phyloP scores from a whole-genome alignment of 1,140 invertebrate genomes.

The Neodiprion pinetum region DNA sequence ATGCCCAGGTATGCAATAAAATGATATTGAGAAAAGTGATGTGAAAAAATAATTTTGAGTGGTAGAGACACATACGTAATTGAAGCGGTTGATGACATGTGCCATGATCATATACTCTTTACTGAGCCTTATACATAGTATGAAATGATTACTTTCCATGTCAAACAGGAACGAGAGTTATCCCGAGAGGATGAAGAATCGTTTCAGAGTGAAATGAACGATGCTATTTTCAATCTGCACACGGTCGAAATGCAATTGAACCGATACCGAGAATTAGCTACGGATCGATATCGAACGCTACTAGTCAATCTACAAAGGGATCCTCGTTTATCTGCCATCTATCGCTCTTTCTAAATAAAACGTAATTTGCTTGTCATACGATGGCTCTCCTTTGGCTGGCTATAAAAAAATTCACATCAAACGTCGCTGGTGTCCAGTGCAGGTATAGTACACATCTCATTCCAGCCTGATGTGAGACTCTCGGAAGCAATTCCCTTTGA shows the following conservation, averaged over 20 bases:
- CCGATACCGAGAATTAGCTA: conserved; percentile 51
- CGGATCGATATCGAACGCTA: conserved; percentile 44
- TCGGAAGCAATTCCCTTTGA: too few relatives aligned
- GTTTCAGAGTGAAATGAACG: conserved; percentile 52
- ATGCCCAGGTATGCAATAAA: conserved; percentile 37
- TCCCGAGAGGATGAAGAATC: conserved; percentile 53
- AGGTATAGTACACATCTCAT: too few relatives aligned
- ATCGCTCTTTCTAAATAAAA: background rate
- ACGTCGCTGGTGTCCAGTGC: too few relatives aligned
- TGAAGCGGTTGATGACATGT: background rate
- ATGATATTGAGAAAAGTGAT: background rate
- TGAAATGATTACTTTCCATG: conserved; percentile 16
- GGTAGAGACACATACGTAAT: background rate
- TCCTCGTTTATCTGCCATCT: conserved; percentile 19
- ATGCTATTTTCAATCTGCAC: conserved; percentile 52
- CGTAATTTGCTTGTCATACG: background rate
- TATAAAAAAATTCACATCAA: too few relatives aligned
- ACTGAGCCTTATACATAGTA: conserved; percentile 10
- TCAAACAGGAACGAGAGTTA: conserved; percentile 48
- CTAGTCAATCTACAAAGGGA: conserved; percentile 31
- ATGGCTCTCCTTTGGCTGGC: too few relatives aligned
- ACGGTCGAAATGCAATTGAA: conserved; percentile 57
- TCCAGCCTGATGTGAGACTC: too few relatives aligned
- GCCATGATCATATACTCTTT: conserved; percentile 8
- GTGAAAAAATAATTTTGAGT: background rate